Evolutionary conservation across 2,113 vertebrate genomes (phyloP).

Genomic region (Marcusenius ussheri): DNA sequence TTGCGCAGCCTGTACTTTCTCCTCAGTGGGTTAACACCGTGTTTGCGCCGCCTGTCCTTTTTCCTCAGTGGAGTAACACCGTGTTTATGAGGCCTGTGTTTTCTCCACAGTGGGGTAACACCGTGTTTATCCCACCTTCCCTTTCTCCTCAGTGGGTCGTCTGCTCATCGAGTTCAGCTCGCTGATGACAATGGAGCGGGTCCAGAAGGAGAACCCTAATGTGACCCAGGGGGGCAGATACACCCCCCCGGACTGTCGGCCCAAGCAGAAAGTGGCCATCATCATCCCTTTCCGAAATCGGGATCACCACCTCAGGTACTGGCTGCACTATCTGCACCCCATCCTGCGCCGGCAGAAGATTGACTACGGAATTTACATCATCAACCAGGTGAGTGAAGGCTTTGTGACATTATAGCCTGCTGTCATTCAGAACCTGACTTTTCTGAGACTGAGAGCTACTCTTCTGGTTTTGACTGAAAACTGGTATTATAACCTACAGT

Average conservation of each 20-base stretch:
- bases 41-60: background rate
- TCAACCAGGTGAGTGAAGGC: constrained; percentile 81
- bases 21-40: background rate
- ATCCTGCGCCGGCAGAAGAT: constrained; percentile 91
- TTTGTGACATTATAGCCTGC: background rate
- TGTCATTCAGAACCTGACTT: background rate
- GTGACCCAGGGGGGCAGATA: constrained; percentile 89
- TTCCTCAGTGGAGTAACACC: background rate
- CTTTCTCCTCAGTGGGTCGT: constrained; percentile 73
- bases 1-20: background rate
- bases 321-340: constrained; percentile 96
- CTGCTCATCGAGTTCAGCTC: constrained; percentile 96
- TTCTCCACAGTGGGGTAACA: background rate
- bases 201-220: constrained; percentile 92
- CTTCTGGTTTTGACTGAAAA: background rate
- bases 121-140: background rate
- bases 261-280: constrained; percentile 90
- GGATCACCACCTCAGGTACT: constrained; percentile 95
- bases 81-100: background rate
- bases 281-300: constrained; percentile 96
- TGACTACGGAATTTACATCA: constrained; percentile 90
- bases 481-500: background rate
- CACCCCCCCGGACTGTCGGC: constrained; percentile 75
- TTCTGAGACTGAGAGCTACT: background rate
- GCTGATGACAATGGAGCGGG: constrained; percentile 92